Percentiles rank a stretch among this genome's conserved stretches.
Evolutionary conservation across 2,888 invertebrate genomes (phyloP).

Genomic region (Eupithecia inturbata): DNA sequence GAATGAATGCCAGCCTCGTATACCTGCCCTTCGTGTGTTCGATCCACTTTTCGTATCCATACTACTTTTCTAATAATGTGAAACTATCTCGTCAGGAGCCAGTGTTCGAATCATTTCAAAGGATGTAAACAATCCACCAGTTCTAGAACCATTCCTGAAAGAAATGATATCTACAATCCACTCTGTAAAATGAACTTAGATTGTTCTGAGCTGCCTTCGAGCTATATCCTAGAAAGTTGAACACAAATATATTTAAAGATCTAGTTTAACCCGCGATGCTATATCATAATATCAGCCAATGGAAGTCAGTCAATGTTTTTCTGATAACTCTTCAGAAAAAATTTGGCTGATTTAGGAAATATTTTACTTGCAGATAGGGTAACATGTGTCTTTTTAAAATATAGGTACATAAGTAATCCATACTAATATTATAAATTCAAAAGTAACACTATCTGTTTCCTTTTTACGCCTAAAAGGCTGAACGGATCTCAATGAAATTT

Average conservation of each 20-base stretch:
- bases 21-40: background rate
- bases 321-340: background rate
- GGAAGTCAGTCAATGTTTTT: background rate
- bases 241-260: background rate
- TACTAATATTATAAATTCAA: no score
- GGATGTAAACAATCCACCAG: background rate
- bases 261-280: background rate
- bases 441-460: no score
- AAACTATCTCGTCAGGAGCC: background rate
- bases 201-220: background rate
- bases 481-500: no score
- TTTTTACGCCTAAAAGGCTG: no score
- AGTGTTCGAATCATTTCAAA: background rate
- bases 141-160: background rate
- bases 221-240: background rate
- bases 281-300: no score
- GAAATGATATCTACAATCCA: background rate
- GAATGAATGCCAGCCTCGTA: background rate
- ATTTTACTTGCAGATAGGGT: background rate
- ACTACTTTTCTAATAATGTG: background rate
- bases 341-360: no score
- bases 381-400: no score
- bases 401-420: no score
- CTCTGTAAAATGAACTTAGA: background rate
- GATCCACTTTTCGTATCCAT: background rate